These are phyloP conservation scores for Buathra laborator DNA, from an alignment of 2,888 invertebrate genomes.

Conservation along the genomic window DNA sequence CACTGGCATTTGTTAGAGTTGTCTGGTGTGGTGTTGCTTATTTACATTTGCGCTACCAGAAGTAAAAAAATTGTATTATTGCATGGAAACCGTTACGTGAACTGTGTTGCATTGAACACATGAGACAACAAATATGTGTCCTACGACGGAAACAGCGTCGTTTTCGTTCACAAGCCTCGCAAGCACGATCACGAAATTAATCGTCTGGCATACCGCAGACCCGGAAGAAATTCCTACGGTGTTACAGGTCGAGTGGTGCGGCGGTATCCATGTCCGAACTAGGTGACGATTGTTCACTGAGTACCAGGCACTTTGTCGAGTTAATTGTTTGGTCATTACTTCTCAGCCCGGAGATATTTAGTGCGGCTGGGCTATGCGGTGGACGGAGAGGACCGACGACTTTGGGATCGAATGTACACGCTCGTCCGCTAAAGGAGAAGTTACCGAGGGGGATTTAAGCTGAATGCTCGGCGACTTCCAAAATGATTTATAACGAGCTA, in stretches of 20 bases:
- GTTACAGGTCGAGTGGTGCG: slow-evolving; percentile 33
- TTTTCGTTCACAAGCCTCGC: slow-evolving; percentile 36
- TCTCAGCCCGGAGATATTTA: slow-evolving; percentile 23
- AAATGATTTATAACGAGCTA: slow-evolving; percentile 44
- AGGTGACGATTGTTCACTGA: slow-evolving; percentile 51
- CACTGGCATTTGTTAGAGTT: not conserved
- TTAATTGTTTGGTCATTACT: slow-evolving; percentile 44
- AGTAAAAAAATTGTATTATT: not conserved
- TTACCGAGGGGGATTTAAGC: slow-evolving; percentile 4
- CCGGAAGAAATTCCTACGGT: slow-evolving; percentile 55
- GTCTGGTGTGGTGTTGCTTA: not conserved
- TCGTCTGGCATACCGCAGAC: slow-evolving; percentile 35
- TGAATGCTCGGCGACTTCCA: slow-evolving; percentile 27
- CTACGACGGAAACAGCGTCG: slow-evolving; percentile 53
- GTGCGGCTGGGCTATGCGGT: not conserved
- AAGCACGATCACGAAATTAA: slow-evolving; percentile 46
- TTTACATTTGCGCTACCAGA: slow-evolving; percentile 9
- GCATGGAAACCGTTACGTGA: slow-evolving; percentile 27
- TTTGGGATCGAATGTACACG: slow-evolving; percentile 21
- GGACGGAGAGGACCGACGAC: slow-evolving; percentile 24
- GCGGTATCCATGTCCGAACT: not conserved
- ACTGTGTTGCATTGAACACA: slow-evolving; percentile 30
- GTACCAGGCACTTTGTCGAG: slow-evolving; percentile 28
- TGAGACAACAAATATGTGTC: slow-evolving; percentile 54
- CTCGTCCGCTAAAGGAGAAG: slow-evolving; percentile 22